Base-by-base conservation (phyloP, 1,140 invertebrate genomes). In the Eupeodes corollae region DNA sequence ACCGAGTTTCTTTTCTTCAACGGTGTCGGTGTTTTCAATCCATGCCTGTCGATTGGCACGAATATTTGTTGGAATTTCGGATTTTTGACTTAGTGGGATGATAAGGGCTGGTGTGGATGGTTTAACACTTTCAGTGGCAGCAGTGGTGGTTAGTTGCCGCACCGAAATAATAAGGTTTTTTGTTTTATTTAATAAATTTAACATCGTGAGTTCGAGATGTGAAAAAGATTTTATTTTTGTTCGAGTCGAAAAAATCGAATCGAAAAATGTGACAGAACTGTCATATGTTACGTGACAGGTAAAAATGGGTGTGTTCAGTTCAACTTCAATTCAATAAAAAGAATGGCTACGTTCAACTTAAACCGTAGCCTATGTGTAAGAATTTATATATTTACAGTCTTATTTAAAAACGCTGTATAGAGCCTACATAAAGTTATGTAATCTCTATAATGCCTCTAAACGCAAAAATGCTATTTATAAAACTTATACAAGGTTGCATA, bases 11-110 rank as follows among this genome's bases (percentile, higher is more conserved):
- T 83, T 76, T 56, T 87, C 82, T 52, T 86, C 76, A 10, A 84
- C 61, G 0, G 84, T 82, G 59, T 89, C 79, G 14, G 97, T 70
- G 67, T 87, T 93, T 68, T 95, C 91, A 11, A 98, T 73, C 93
- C 93, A 98, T 18, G 84, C 86, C 73, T 97, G 82, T 16, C 86
- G 75, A 2, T 57, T 26, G 6, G 39, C 39, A 12, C 51, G 59
- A 19, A 51, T 51, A 45, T 61, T 65, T 0, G 50, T 34, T 11
- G 62, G 59, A 33, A 49, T 14, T 14, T 53, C 56, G 5, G 55
- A 45, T 6, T 47, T 46, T 44, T 49, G 63, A 13, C 52, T 50
- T 46, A 59, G 59, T 13, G 58, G 54, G 38, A 65, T 34, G 33
- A 65, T 55, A 30, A 65, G 34, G 0, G 55, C 50, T 16, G 53